Evolutionary conservation across 2,888 invertebrate genomes (phyloP).

Genomic region (Ormia ochracea): DNA sequence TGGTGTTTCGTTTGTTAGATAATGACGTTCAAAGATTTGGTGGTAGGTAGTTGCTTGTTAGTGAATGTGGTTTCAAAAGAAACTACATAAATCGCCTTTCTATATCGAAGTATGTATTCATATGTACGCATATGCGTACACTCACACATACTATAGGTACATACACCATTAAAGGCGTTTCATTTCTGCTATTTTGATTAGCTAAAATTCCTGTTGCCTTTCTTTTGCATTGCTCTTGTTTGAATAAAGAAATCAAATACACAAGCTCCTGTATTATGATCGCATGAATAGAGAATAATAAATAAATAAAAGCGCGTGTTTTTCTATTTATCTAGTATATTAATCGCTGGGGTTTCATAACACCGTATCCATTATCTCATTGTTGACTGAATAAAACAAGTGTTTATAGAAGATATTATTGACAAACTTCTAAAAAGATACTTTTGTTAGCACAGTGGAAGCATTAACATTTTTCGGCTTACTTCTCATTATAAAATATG

Average conservation of each 20-base stretch:
- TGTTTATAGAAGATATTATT: conserved; percentile 9
- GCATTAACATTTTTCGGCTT: background rate
- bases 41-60: conserved; percentile 12
- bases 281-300: background rate
- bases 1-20: background rate
- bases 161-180: no score
- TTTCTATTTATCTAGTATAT: conserved; percentile 53
- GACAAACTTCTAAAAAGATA: background rate
- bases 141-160: no score
- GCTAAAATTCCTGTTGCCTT: background rate
- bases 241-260: background rate
- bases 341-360: conserved; percentile 43
- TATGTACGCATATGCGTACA: no score
- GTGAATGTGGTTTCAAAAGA: background rate
- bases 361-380: conserved; percentile 48
- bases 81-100: conserved; percentile 1
- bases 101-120: no score
- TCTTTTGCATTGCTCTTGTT: background rate
- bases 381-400: conserved; percentile 29
- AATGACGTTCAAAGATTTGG: background rate
- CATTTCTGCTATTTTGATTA: conserved; percentile 30
- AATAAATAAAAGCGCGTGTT: conserved; percentile 47
- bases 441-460: background rate
- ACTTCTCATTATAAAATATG: background rate
- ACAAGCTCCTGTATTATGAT: conserved; percentile 1